Conservation (phyloP, 2,113 vertebrate genomes). For the Elephantulus edwardii region DNA sequence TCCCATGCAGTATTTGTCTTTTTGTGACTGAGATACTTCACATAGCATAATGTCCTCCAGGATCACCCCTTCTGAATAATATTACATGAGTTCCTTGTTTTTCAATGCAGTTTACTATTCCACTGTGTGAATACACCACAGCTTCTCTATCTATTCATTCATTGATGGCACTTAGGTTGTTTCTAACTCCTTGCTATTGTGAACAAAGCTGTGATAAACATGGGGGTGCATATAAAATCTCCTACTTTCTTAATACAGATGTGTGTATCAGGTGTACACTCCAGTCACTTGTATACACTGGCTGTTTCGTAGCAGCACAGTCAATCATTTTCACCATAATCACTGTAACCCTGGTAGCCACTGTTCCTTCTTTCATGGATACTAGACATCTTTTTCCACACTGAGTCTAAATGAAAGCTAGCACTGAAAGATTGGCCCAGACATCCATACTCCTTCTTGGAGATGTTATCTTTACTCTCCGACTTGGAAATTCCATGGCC, state of each 20-base stretch:
- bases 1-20: no score
- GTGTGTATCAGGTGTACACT: not conserved
- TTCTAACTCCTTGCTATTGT: no score
- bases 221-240: no score
- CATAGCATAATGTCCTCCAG: no score
- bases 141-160: no score
- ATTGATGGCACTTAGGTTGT: no score
- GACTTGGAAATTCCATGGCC: constrained; percentile 86
- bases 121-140: no score
- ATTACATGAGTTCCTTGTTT: no score
- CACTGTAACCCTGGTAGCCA: constrained; percentile 90
- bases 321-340: constrained; percentile 85
- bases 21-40: no score
- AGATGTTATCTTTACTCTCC: constrained; percentile 89
- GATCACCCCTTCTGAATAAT: no score
- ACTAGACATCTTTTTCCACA: constrained; percentile 91
- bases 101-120: no score
- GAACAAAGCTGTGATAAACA: no score
- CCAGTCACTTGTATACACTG: constrained; percentile 46
- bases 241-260: constrained; percentile 33
- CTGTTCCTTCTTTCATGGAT: constrained; percentile 91
- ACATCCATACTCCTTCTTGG: constrained; percentile 88
- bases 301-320: constrained; percentile 33
- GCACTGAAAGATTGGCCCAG: constrained; percentile 93
- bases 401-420: constrained; percentile 91